phyloP scores from a whole-genome alignment of 2,888 invertebrate species.

The Anagyrus pseudococci region DNA sequence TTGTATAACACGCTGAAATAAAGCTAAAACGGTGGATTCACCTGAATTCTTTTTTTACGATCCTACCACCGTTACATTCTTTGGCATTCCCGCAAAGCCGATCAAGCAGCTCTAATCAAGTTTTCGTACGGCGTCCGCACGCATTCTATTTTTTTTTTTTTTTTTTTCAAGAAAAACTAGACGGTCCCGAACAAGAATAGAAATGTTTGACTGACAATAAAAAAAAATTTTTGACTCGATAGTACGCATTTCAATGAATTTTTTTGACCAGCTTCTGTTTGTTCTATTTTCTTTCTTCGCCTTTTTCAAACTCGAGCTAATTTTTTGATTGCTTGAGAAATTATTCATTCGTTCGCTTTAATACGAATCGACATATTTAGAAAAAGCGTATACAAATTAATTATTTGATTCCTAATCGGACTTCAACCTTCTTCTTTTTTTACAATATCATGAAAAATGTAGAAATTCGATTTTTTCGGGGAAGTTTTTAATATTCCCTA shows the following conservation, averaged over 20 bases:
- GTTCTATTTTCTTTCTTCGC: not conserved
- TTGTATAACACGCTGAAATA: too few species aligned
- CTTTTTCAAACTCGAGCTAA: not conserved
- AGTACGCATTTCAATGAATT: not conserved
- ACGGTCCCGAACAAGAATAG: not conserved
- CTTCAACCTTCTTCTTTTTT: not conserved
- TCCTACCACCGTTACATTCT: conserved; percentile 32
- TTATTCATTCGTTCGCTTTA: not conserved
- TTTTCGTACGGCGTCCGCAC: conserved; percentile 4
- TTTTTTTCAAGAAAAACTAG: not conserved
- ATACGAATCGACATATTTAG: too few species aligned
- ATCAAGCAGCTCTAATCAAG: conserved; percentile 11
- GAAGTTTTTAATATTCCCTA: too few species aligned
- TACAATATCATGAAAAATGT: too few species aligned
- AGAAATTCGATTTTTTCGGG: too few species aligned
- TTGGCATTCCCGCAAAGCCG: conserved; percentile 19
- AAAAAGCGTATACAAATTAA: too few species aligned
- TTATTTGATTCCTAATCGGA: too few species aligned
- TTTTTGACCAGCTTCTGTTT: not conserved
- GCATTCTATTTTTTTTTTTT: not conserved
- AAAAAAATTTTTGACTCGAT: not conserved
- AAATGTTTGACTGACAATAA: not conserved
- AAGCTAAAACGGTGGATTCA: conserved; percentile 8
- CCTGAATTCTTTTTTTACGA: conserved; percentile 14
- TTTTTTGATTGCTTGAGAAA: not conserved